phyloP scores from a whole-genome alignment of 1,140 invertebrate species.

The Diabrotica undecimpunctata region DNA sequence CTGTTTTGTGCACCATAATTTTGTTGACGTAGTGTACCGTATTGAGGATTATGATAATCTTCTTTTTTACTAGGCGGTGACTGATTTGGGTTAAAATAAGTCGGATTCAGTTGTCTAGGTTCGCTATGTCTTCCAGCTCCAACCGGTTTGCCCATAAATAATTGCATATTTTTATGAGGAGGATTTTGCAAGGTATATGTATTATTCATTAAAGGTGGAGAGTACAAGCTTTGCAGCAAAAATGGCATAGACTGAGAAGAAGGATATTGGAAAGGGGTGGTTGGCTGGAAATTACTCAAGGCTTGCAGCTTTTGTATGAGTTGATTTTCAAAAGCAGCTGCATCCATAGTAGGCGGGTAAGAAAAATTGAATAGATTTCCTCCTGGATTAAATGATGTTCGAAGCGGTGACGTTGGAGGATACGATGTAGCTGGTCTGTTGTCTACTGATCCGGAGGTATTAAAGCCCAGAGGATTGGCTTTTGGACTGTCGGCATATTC shows the following conservation, averaged over 20 bases:
- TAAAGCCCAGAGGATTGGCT: constrained; percentile 26
- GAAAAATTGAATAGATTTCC: constrained; percentile 39
- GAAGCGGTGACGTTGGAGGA: constrained; percentile 39
- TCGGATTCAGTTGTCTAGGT: constrained; percentile 28
- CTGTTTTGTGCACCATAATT: background rate
- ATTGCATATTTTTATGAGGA: constrained; percentile 41
- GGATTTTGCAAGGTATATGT: constrained; percentile 41
- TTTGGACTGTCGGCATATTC: constrained; percentile 8
- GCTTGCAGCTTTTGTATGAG: constrained; percentile 41
- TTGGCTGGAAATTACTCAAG: constrained; percentile 34
- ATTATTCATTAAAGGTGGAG: constrained; percentile 37
- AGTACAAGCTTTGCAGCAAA: constrained; percentile 26
- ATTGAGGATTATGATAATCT: constrained; percentile 35
- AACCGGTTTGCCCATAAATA: constrained; percentile 8
- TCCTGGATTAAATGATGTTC: constrained; percentile 34
- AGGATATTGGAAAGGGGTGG: constrained; percentile 28
- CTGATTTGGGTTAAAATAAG: constrained; percentile 11
- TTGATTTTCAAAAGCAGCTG: constrained; percentile 36
- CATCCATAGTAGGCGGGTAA: constrained; percentile 27
- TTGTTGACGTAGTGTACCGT: constrained; percentile 23
- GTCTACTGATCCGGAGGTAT: constrained; percentile 40
- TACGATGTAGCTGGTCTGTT: constrained; percentile 39
- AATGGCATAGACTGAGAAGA: constrained; percentile 28
- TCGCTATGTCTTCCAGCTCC: constrained; percentile 32
- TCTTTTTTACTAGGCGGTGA: background rate